phyloP scores from a whole-genome alignment of 2,888 invertebrate species.

The Heliconius ethilla region DNA sequence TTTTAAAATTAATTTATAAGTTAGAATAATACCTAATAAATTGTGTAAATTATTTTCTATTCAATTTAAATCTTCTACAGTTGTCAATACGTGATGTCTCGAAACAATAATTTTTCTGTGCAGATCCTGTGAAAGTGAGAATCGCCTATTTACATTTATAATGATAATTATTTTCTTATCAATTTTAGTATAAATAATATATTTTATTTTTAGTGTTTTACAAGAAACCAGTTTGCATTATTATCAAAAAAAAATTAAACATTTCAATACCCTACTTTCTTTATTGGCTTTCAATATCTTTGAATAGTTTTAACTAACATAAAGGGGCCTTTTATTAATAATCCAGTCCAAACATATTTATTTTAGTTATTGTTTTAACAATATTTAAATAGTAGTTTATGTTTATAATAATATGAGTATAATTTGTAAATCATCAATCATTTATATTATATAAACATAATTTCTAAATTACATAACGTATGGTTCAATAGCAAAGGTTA shows the following conservation, averaged over 20 bases:
- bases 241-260: neutral
- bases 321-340: neutral
- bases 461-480: conserved; percentile 13
- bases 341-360: neutral
- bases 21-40: conserved; percentile 2
- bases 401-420: neutral
- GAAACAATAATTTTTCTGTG: too few species aligned
- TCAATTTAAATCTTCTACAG: neutral
- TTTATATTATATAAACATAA: conserved; percentile 8
- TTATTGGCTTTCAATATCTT: neutral
- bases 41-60: neutral
- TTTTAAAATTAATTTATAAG: neutral
- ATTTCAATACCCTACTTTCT: too few species aligned
- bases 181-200: neutral
- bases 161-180: neutral
- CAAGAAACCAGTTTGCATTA: neutral
- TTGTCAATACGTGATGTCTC: too few species aligned
- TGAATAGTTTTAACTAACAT: neutral
- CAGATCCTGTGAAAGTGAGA: too few species aligned
- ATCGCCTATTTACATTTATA: too few species aligned
- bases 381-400: neutral
- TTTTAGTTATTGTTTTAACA: neutral
- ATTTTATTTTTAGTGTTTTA: neutral
- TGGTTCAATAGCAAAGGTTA: conserved; percentile 11
- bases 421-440: neutral